Percentiles rank a stretch among this genome's conserved stretches.
Evolutionary conservation across 2,113 vertebrate species (phyloP).

Genomic region (Strix aluco): DNA sequence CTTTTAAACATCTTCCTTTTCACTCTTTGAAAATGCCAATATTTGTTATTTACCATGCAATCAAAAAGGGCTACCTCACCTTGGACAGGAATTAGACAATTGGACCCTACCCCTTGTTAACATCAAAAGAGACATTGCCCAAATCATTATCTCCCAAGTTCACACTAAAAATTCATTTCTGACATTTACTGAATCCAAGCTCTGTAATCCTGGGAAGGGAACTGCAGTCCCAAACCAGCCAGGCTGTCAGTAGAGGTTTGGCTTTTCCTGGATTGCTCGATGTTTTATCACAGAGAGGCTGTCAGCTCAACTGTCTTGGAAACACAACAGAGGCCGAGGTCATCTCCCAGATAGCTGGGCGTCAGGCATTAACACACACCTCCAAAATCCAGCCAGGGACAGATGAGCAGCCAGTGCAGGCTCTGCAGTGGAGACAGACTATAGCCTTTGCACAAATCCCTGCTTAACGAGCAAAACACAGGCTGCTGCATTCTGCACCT

Average conservation of each 20-base stretch:
- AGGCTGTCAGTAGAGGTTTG: not conserved
- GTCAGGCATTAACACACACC: not conserved
- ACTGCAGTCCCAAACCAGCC: not conserved
- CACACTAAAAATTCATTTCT: not conserved
- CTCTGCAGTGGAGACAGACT: not conserved
- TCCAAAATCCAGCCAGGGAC: not conserved
- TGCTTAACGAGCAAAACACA: not conserved
- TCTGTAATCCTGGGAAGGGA: not conserved
- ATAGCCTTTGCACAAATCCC: conserved; percentile 16
- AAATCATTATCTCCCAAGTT: not conserved
- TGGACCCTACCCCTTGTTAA: not conserved
- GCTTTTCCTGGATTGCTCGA: not conserved
- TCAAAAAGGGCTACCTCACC: not conserved
- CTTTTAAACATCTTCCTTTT: not conserved
- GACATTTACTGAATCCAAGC: not conserved
- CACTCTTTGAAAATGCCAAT: not conserved
- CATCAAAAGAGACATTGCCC: not conserved
- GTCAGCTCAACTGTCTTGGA: conserved; percentile 6
- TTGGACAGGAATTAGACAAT: not conserved
- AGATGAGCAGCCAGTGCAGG: not conserved
- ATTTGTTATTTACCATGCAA: not conserved
- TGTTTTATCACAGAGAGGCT: not conserved
- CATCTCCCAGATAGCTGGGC: not conserved
- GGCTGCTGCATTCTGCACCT: not conserved
- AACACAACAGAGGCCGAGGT: conserved; percentile 31